Evolutionary conservation across 2,888 invertebrate genomes (phyloP), one percentile per base, ranked within the genome.

Genomic region (Sylvicola cinctus): DNA sequence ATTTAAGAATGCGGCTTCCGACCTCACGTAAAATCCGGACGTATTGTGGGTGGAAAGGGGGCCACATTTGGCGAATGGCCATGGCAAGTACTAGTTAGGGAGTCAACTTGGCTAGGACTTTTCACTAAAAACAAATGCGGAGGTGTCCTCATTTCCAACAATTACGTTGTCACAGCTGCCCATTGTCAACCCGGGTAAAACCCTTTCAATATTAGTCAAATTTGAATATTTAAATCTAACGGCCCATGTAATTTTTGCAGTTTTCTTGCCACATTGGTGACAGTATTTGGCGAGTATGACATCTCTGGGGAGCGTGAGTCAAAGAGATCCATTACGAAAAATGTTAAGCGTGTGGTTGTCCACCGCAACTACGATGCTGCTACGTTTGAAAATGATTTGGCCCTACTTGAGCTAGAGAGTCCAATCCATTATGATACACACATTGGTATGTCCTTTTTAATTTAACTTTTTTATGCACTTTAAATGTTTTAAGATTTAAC

Each of bases 81-180:
- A 0, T 90, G 90, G 90, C 88, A 90, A 49, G 88, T 85, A 2
- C 62, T 90, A 16, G 84, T 90, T 1, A 65, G 87, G 26, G 90
- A 90, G 57, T 81, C 87, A 2, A 88, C 88, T 0, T 90, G 88
- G 88, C 62, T 90, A 29, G 90, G 90, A 0, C 68, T 90, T 14
- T 87, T 90, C 57, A 87, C 87, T 32, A 90, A 90, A 57, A 90
- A 90, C 59, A 90, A 90, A 58, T 91, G 90, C 49, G 90, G 90
- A 2, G 90, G 90, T 3, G 90, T 91, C 0, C 67, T 91, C n/a
- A 84, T 90, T 46, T 80, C 83, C 25, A 76, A 68, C 45, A 70
- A 72, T 53, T 88, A 75, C 49, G 87, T 90, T 4, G 74, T 88
- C 38, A 90, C 90, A 0, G 90, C 90, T 0, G 90, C 90, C 1